phyloP scores from a whole-genome alignment of 2,113 vertebrate genomes.

The Hyaena hyaena region DNA sequence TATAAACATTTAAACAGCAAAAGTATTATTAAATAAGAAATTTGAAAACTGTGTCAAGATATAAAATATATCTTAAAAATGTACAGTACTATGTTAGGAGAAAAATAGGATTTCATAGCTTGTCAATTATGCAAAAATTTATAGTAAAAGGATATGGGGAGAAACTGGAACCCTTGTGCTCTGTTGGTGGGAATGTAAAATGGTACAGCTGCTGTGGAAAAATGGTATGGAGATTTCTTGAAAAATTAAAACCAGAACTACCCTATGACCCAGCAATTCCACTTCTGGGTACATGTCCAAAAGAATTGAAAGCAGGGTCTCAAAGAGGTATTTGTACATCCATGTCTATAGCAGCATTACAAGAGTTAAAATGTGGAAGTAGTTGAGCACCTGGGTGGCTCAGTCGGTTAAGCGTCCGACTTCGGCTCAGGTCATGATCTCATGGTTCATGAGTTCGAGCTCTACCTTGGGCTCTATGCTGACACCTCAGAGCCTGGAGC shows the following conservation, averaged over 20 bases:
- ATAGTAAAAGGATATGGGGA: background rate
- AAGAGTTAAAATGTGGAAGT: background rate
- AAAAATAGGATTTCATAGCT: background rate
- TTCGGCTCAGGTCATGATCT: too few relatives aligned
- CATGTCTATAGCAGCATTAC: background rate
- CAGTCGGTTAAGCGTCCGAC: too few relatives aligned
- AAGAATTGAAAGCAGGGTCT: background rate
- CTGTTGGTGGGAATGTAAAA: background rate
- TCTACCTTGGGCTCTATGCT: too few relatives aligned
- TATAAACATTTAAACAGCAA: background rate
- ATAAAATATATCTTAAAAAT: too few relatives aligned
- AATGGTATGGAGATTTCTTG: background rate
- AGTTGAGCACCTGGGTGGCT: too few relatives aligned
- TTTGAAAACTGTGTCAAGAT: background rate
- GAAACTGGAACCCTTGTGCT: background rate
- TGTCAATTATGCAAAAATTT: background rate
- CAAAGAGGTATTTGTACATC: background rate
- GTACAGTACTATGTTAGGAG: background rate
- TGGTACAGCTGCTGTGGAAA: background rate
- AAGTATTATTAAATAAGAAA: background rate
- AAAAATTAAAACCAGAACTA: background rate
- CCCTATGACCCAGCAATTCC: background rate
- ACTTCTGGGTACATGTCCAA: background rate
- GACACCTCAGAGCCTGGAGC: too few relatives aligned
- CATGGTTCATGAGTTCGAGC: too few relatives aligned